These are phyloP conservation scores for Callionymus lyra DNA, from an alignment of 2,113 vertebrate genomes.

Conservation along the genomic window DNA sequence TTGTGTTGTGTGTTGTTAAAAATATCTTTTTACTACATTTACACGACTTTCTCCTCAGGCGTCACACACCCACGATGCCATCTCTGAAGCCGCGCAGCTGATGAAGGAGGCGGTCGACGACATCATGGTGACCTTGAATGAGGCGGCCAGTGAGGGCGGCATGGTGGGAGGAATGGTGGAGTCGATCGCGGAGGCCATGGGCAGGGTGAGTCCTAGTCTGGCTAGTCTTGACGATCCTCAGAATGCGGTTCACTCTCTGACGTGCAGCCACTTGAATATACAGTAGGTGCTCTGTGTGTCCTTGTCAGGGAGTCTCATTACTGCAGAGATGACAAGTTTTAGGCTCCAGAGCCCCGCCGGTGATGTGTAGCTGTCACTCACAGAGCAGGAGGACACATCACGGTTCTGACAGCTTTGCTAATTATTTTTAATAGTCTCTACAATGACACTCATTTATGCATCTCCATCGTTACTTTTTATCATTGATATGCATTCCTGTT, in stretches of 20 bases:
- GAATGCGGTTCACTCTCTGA: neutral
- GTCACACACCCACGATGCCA: constrained; percentile 90
- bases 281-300: constrained; percentile 11
- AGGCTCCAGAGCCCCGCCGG: constrained; percentile 28
- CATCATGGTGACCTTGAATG: constrained; percentile 95
- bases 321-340: constrained; percentile 30
- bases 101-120: constrained; percentile 98
- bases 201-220: constrained; percentile 69
- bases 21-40: too few relatives aligned
- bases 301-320: constrained; percentile 39
- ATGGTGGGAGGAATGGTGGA: constrained; percentile 97
- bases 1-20: too few relatives aligned
- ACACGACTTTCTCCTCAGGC: constrained; percentile 70
- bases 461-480: too few relatives aligned
- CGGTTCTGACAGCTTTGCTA: constrained; percentile 17
- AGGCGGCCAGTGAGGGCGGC: constrained; percentile 92
- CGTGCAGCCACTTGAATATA: constrained; percentile 4
- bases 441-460: constrained; percentile 1
- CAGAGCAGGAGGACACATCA: constrained; percentile 15
- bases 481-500: too few relatives aligned
- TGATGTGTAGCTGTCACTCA: constrained; percentile 36
- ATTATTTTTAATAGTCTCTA: constrained; percentile 22
- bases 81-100: constrained; percentile 87
- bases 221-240: too few relatives aligned
- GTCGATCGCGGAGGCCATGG: constrained; percentile 89